These are phyloP conservation scores for Epinephelus malabaricus DNA, from an alignment of 2,797 vertebrate species.

Conservation along the genomic window DNA sequence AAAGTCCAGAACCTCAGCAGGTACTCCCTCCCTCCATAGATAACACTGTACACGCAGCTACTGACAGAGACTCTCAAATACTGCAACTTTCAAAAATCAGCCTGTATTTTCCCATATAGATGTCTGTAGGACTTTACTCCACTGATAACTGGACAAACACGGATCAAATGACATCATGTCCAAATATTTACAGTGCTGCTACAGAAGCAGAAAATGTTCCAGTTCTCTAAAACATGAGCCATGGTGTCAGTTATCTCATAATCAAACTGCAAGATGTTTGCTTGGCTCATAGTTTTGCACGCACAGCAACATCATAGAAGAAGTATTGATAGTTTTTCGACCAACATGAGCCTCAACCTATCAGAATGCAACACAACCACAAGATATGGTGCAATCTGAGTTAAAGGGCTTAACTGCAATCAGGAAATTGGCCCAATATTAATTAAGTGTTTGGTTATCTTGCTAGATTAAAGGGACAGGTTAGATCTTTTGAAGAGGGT, in stretches of 20 bases:
- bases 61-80: neutral
- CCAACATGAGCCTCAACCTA: neutral
- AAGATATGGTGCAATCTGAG: neutral
- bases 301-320: neutral
- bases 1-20: conserved; percentile 95
- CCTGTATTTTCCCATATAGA: neutral
- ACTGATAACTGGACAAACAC: conserved; percentile 24
- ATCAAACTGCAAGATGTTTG: neutral
- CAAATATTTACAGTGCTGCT: conserved; percentile 22
- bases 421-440: neutral
- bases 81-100: neutral
- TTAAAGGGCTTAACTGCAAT: neutral
- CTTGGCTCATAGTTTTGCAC: neutral
- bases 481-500: too few relatives aligned
- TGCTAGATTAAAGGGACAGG: neutral
- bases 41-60: neutral
- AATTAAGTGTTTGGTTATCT: neutral
- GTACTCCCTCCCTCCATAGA: conserved; percentile 74
- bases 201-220: conserved; percentile 8
- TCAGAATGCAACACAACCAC: neutral
- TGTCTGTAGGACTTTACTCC: neutral
- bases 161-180: neutral
- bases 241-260: too few relatives aligned
- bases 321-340: neutral
- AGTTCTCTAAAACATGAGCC: neutral